A percentile compares a stretch with the other conserved stretches of the same genome.
These are phyloP conservation scores for Pristionchus exspectatus DNA, from an alignment of 2,888 invertebrate genomes.

Conservation along the genomic window DNA sequence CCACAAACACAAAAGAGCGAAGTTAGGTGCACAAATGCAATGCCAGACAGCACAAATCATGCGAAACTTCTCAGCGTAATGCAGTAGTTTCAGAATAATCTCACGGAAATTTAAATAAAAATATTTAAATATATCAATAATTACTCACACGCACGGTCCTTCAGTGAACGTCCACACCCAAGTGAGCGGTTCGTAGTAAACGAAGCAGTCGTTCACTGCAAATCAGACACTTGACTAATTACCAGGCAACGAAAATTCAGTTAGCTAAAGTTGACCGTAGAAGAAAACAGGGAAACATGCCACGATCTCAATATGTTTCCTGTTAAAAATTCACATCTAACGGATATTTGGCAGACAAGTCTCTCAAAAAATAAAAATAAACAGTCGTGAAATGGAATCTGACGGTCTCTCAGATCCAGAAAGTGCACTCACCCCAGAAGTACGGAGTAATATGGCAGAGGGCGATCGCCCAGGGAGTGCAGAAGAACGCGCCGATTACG, in stretches of 20 bases:
- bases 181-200: slow-evolving; percentile 58
- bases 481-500: slow-evolving; percentile 58
- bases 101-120: no score
- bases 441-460: slow-evolving; percentile 62
- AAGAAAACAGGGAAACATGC: no score
- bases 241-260: no score
- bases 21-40: background rate
- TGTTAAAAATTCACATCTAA: no score
- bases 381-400: no score
- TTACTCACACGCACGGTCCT: slow-evolving; percentile 43
- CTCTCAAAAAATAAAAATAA: no score
- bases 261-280: no score
- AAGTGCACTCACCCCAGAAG: slow-evolving; percentile 59
- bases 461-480: slow-evolving; percentile 61
- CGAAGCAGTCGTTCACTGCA: slow-evolving; percentile 59
- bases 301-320: no score
- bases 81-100: no score
- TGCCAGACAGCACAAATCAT: background rate
- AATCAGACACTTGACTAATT: no score
- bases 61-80: no score
- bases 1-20: background rate
- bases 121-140: background rate
- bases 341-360: no score
- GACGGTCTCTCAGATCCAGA: background rate
- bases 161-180: slow-evolving; percentile 61